These are phyloP conservation scores for Mercenaria mercenaria DNA, from an alignment of 1,140 invertebrate genomes.

Conservation along the genomic window DNA sequence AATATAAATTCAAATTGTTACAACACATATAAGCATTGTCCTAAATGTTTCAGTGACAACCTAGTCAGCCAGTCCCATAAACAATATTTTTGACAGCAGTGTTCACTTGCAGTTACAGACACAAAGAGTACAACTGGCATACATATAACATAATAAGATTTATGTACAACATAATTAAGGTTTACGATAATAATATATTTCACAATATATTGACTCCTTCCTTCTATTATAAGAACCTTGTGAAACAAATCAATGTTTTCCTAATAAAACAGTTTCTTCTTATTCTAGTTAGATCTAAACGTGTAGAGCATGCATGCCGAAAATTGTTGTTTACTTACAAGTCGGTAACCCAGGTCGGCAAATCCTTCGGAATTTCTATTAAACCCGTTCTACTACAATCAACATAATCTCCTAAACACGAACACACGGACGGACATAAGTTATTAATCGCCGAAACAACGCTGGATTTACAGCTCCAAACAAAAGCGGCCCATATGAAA, in stretches of 20 bases:
- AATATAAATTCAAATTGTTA: too few species aligned
- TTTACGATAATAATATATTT: too few species aligned
- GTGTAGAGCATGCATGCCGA: not conserved
- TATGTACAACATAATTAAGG: too few species aligned
- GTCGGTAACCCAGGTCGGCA: slow-evolving; percentile 50
- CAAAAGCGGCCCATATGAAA: slow-evolving; percentile 67
- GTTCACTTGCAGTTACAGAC: not conserved
- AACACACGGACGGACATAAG: slow-evolving; percentile 62
- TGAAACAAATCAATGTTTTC: too few species aligned
- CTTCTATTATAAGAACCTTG: too few species aligned
- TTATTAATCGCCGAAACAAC: slow-evolving; percentile 20
- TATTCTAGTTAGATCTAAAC: too few species aligned
- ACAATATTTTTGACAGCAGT: not conserved
- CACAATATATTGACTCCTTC: too few species aligned
- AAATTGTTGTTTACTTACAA: slow-evolving; percentile 47
- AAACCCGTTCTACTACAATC: slow-evolving; percentile 58
- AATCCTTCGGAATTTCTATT: slow-evolving; percentile 62
- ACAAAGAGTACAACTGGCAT: not conserved
- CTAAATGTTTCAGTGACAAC: not conserved
- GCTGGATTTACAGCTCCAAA: slow-evolving; percentile 45
- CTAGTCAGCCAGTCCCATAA: not conserved
- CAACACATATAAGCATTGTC: too few species aligned
- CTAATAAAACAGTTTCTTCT: too few species aligned
- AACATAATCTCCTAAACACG: slow-evolving; percentile 62
- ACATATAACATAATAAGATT: not conserved